Evolutionary conservation across 1,140 invertebrate species (phyloP).

Genomic region (Venustaconcha ellipsiformis): DNA sequence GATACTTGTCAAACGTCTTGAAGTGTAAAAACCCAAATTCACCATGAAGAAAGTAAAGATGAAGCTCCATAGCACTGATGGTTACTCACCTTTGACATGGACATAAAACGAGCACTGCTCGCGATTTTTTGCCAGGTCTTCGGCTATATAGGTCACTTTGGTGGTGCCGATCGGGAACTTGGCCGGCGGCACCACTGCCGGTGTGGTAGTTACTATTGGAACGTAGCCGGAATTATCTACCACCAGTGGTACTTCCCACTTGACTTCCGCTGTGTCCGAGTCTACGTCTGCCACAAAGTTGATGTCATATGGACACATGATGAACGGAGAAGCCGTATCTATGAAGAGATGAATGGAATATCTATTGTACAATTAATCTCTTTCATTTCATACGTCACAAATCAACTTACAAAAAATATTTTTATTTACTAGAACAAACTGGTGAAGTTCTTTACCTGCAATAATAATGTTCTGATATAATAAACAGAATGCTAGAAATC

Average conservation of each 20-base stretch:
- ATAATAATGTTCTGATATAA: too few relatives aligned
- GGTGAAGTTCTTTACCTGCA: too few relatives aligned
- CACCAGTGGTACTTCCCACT: constrained; percentile 70
- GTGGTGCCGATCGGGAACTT: constrained; percentile 69
- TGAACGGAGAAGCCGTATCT: constrained; percentile 73
- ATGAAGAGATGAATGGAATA: constrained; percentile 3
- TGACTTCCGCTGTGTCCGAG: constrained; percentile 73
- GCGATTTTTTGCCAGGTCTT: constrained; percentile 69
- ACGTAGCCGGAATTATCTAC: constrained; percentile 65
- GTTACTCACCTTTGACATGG: constrained; percentile 66
- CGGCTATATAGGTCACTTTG: constrained; percentile 68
- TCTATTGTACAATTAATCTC: too few relatives aligned
- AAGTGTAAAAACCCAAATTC: too few relatives aligned
- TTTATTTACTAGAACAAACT: too few relatives aligned
- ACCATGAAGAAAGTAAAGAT: too few relatives aligned
- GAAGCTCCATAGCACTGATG: too few relatives aligned
- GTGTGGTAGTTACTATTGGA: constrained; percentile 64
- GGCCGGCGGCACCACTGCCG: constrained; percentile 69
- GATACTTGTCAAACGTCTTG: too few relatives aligned
- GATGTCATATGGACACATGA: constrained; percentile 73
- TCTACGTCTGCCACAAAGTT: constrained; percentile 63
- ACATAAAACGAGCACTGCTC: constrained; percentile 69
- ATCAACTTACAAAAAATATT: too few relatives aligned
- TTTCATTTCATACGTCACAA: too few relatives aligned
- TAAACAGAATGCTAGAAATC: too few relatives aligned